A percentile compares a stretch with the other conserved stretches of the same genome.
Conservation (phyloP, 2,113 vertebrate species). For the Hemicordylus capensis region DNA sequence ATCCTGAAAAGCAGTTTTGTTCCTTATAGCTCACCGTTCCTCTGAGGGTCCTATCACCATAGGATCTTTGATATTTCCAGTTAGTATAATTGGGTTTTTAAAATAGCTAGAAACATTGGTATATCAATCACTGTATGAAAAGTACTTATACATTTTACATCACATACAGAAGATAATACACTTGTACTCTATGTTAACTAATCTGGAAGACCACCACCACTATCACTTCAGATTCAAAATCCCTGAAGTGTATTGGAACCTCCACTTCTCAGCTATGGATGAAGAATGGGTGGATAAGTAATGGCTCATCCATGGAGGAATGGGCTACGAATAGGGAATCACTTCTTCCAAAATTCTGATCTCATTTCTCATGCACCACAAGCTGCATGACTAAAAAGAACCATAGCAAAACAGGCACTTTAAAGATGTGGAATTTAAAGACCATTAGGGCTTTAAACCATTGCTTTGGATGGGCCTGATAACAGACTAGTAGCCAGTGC, state of each 20-base stretch:
- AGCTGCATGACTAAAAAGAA: not conserved
- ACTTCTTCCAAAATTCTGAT: not conserved
- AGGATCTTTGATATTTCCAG: not conserved
- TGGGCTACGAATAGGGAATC: not conserved
- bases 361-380: not conserved
- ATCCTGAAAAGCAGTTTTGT: not conserved
- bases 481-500: too few species aligned
- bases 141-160: not conserved
- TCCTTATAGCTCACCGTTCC: not conserved
- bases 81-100: not conserved
- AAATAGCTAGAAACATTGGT: not conserved
- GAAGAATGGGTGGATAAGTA: not conserved
- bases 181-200: too few species aligned
- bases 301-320: not conserved
- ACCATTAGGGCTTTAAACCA: too few species aligned
- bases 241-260: not conserved
- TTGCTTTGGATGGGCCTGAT: too few species aligned
- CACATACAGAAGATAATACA: not conserved
- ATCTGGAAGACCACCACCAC: not conserved
- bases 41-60: not conserved
- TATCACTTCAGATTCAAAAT: too few species aligned
- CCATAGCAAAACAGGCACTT: too few species aligned
- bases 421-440: too few species aligned
- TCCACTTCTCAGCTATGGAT: not conserved
- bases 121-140: not conserved